Conservation (phyloP, 2,113 vertebrate genomes). For the Poeciliopsis retropinna region DNA sequence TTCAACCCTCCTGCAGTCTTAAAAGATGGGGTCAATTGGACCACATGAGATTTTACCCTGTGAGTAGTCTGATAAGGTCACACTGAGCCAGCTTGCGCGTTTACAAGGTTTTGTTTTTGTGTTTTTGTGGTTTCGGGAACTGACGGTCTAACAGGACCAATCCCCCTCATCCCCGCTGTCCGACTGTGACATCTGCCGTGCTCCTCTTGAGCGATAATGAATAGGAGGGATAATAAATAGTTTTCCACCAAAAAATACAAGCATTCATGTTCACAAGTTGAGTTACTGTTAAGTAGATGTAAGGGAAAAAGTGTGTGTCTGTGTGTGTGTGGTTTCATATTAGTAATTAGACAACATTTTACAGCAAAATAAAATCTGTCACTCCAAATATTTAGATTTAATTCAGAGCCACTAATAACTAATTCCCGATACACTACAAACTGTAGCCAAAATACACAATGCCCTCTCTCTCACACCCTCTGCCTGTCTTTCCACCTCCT, state of each 20-base stretch:
- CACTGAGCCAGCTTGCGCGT: no score
- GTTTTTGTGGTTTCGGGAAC: no score
- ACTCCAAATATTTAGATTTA: conserved; percentile 60
- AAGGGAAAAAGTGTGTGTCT: neutral
- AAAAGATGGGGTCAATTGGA: no score
- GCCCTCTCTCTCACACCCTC: neutral
- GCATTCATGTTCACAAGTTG: neutral
- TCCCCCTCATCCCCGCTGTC: no score
- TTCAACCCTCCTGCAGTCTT: no score
- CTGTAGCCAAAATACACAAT: conserved; percentile 68
- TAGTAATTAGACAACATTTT: conserved; percentile 37
- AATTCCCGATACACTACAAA: conserved; percentile 40
- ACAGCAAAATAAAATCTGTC: conserved; percentile 41
- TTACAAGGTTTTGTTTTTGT: no score
- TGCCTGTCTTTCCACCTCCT: neutral
- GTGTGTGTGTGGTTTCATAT: neutral
- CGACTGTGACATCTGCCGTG: no score
- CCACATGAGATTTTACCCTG: no score
- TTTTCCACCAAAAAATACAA: neutral
- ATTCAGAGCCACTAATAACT: conserved; percentile 44
- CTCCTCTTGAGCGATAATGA: no score
- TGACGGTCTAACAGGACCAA: no score
- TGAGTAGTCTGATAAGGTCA: no score
- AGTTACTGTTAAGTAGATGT: neutral
- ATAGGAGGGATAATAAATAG: no score